Conservation (phyloP, 2,797 vertebrate genomes). For the Rhinophrynus dorsalis region DNA sequence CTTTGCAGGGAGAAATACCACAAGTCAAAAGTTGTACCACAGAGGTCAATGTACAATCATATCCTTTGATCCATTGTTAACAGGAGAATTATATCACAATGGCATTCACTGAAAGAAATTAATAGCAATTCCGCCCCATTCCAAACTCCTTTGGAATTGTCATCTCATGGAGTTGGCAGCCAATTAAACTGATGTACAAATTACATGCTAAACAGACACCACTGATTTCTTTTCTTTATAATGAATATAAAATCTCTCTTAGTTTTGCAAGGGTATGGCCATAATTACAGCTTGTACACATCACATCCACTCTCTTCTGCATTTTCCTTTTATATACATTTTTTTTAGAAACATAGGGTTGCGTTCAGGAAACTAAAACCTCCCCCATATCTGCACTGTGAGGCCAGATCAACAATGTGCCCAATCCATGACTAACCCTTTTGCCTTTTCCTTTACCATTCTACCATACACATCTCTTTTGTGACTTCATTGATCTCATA, state of each 20-base stretch:
- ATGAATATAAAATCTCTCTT: conserved; percentile 25
- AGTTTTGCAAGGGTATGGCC: conserved; percentile 21
- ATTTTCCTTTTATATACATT: neutral
- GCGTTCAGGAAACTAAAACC: too few species aligned
- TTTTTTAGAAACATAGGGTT: too few species aligned
- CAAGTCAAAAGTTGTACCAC: conserved; percentile 1
- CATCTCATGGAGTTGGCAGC: conserved; percentile 18
- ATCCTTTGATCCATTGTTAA: conserved; percentile 25
- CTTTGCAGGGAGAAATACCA: neutral
- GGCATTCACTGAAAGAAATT: conserved; percentile 17
- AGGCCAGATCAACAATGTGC: too few species aligned
- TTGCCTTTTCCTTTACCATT: too few species aligned
- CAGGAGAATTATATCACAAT: conserved; percentile 14
- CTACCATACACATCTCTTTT: too few species aligned
- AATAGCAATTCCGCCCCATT: conserved; percentile 18
- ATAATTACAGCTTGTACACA: conserved; percentile 29
- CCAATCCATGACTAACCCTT: too few species aligned
- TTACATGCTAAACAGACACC: conserved; percentile 34
- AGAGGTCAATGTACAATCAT: conserved; percentile 24
- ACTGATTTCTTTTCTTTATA: conserved; percentile 31
- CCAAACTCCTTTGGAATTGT: conserved; percentile 20
- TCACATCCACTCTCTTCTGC: neutral
- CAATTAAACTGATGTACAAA: conserved; percentile 41
- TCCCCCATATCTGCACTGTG: too few species aligned
- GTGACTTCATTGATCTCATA: too few species aligned